Percentiles rank a stretch among this genome's conserved stretches.
Conservation (phyloP, 64 coral and sea anemone genomes). For the Actinia equina region DNA sequence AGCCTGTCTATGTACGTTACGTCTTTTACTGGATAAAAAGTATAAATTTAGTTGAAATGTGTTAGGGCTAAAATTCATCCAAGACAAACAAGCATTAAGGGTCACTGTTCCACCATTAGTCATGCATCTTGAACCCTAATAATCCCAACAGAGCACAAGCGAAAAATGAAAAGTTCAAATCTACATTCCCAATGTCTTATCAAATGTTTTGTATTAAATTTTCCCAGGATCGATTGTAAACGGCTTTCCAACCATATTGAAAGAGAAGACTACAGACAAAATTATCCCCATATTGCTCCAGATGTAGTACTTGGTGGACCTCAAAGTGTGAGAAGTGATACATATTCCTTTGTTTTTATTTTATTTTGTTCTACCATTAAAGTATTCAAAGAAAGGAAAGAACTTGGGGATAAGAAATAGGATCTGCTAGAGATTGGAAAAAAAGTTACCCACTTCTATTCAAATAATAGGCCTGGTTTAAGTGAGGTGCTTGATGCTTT, state of each 20-base stretch:
- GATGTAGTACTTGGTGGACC: slow-evolving; percentile 15
- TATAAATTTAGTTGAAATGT: too few species aligned
- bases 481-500: not conserved
- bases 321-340: slow-evolving; percentile 15
- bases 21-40: too few species aligned
- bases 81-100: too few species aligned
- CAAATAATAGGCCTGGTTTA: not conserved
- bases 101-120: too few species aligned
- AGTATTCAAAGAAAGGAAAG: not conserved
- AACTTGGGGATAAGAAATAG: slow-evolving; percentile 9
- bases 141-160: too few species aligned
- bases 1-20: too few species aligned
- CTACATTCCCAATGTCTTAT: not conserved
- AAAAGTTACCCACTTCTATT: slow-evolving; percentile 11
- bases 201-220: not conserved
- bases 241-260: not conserved
- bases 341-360: slow-evolving; percentile 41
- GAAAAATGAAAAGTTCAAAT: not conserved
- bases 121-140: too few species aligned
- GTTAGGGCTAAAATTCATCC: too few species aligned
- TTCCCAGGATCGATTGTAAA: not conserved
- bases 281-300: slow-evolving; percentile 45
- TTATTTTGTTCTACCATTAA: slow-evolving; percentile 29
- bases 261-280: slow-evolving; percentile 37
- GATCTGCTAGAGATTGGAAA: slow-evolving; percentile 32